Evolutionary conservation across 1,140 invertebrate species (phyloP), one percentile per base, ranked within the genome.

Genomic region (Heliconius hewitsoni): DNA sequence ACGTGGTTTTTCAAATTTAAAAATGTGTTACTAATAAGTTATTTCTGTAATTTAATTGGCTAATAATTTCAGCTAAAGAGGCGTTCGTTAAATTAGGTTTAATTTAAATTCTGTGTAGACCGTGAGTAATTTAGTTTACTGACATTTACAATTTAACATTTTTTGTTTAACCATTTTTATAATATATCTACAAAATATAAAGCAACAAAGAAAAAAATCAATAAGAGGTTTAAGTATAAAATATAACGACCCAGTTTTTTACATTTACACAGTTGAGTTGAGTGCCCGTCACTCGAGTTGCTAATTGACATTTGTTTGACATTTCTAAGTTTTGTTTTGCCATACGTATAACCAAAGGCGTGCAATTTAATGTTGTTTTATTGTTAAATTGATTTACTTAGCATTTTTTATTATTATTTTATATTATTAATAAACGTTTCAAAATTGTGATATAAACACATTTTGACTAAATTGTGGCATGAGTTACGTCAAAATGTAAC

Each of bases 241-340:
- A 72, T 30, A 77, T 77, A 71, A n/a, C 73, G 74, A 76, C 78
- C 78, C 52, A 80, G 78, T 80, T 80, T 73, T 75, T 79, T 76
- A 66, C 60, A 66, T 66, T 66, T 66, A 66, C 76, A 71, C 46
- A 55, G 46, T 37, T 4, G 46, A 71, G 71, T 74, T 13, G 66
- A 71, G 71, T 74, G 60, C 72, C 57, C 77, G 77, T 73, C 73
- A 74, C 72, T 79, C 71, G 60, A 37, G 57, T 75, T 50, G 74
- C 78, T 80, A 80, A 80, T 80, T 80, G 78, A 80, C 78, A 80
- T 80, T 76, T 80, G 78, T 76, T 60, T 80, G 78, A 80, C 78
- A 72, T 80, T 76, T 76, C 70, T 42, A 77, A 71, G 66, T 75
- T 75, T 71, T 71, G 57, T 74, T 74, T 42, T 79, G 42, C 66